A percentile compares a stretch with the other conserved stretches of the same genome.
Evolutionary conservation across 2,888 invertebrate genomes (phyloP).

Genomic region (Eucera pruinosa): DNA sequence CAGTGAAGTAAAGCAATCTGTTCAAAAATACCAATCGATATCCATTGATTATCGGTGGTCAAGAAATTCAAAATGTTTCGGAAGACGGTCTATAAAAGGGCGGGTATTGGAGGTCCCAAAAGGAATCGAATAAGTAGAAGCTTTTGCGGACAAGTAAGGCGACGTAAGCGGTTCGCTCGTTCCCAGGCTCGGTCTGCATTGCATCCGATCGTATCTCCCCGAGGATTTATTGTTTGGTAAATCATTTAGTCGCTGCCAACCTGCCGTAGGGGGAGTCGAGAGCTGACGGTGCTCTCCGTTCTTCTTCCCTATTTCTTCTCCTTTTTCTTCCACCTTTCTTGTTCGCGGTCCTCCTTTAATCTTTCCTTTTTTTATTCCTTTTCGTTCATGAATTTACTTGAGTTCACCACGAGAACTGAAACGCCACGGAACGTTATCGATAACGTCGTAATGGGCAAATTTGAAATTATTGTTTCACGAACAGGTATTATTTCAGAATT

Average conservation of each 20-base stretch:
- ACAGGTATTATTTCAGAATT: background rate
- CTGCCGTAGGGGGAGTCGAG: constrained; percentile 78
- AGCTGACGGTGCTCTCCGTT: constrained; percentile 63
- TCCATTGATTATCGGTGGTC: constrained; percentile 10
- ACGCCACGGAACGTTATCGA: constrained; percentile 15
- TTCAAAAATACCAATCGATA: constrained; percentile 2
- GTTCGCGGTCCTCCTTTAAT: constrained; percentile 51
- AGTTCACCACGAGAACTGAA: constrained; percentile 10
- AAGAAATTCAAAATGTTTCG: constrained; percentile 30
- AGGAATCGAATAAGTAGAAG: constrained; percentile 58
- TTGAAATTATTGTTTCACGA: constrained; percentile 15
- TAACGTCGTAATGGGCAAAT: constrained; percentile 22
- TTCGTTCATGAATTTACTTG: constrained; percentile 26
- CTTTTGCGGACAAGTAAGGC: constrained; percentile 62
- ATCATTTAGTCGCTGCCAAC: constrained; percentile 84
- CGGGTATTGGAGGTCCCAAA: constrained; percentile 30
- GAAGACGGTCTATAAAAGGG: constrained; percentile 5
- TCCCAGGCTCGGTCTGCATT: constrained; percentile 81
- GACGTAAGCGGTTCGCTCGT: constrained; percentile 76
- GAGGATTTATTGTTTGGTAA: constrained; percentile 84
- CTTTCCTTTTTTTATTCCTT: constrained; percentile 43
- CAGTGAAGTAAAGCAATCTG: background rate
- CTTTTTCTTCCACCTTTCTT: constrained; percentile 37
- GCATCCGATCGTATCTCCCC: constrained; percentile 82
- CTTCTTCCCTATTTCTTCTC: constrained; percentile 50